A percentile compares a stretch with the other conserved stretches of the same genome.
phyloP scores from a whole-genome alignment of 2,888 invertebrate species.

The Amiota communis region DNA sequence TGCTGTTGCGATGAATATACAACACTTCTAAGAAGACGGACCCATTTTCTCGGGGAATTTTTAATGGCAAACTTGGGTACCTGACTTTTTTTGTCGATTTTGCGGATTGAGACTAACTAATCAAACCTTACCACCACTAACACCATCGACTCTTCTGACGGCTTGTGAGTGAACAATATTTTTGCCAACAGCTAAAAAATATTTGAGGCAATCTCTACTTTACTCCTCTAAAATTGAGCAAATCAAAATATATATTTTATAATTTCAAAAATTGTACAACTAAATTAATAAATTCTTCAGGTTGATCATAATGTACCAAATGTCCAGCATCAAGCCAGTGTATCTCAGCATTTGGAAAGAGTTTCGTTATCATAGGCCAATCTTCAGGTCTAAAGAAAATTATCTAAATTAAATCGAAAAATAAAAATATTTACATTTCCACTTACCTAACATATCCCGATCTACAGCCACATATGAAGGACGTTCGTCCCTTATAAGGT shows the following conservation, averaged over 20 bases:
- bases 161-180: too few relatives aligned
- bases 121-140: too few relatives aligned
- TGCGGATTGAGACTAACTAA: too few relatives aligned
- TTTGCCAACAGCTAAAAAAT: too few relatives aligned
- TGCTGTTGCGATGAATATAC: too few relatives aligned
- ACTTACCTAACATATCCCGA: constrained; percentile 87
- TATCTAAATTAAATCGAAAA: neutral
- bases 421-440: neutral
- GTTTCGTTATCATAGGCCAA: constrained; percentile 76
- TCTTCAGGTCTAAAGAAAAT: constrained; percentile 73
- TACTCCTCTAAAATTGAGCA: too few relatives aligned
- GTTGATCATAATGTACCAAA: constrained; percentile 95
- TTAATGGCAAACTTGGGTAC: too few relatives aligned
- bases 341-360: constrained; percentile 78
- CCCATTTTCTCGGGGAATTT: too few relatives aligned
- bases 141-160: too few relatives aligned
- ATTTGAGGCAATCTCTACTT: too few relatives aligned
- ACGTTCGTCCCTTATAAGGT: constrained; percentile 78
- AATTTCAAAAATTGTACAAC: constrained; percentile 72
- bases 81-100: too few relatives aligned
- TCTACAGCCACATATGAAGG: constrained; percentile 88
- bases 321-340: constrained; percentile 84
- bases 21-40: too few relatives aligned
- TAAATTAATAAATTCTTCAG: constrained; percentile 74
- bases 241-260: constrained; percentile 17